Base-by-base conservation (phyloP, 2,888 invertebrate genomes). In the Disparrhopalites patrizii region DNA sequence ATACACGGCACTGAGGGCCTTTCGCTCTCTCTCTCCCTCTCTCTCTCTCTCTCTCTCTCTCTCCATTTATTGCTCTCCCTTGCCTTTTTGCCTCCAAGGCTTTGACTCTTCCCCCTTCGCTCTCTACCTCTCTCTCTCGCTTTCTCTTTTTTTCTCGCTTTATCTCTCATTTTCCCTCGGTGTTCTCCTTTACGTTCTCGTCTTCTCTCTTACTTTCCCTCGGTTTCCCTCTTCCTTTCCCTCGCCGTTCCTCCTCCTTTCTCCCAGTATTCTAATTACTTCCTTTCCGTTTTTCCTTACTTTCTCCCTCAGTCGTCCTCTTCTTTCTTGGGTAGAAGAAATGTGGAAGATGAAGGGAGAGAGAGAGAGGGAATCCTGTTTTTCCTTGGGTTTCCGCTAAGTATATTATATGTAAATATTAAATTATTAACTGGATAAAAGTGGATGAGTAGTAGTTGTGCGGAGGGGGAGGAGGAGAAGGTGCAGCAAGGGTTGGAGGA, bases 361-460 rank as follows among this genome's bases (percentile, higher is more conserved):
- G 20, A 7, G 13, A 7, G 15, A 13, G 43, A 43, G n/a, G 43
- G 3, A 7, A n/a, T n/a, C n/a, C n/a, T n/a, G n/a, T n/a, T n/a
- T n/a, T n/a, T n/a, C n/a, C n/a, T n/a, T n/a, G n/a, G n/a, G n/a
- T 25, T 40, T 25, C 47, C 25, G 3, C 47, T 47, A 47, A 47
- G 47, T 47, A 47, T 47, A 47, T 28, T 28, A 43, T 27, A 25
- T 57, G 57, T 23, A 33, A 56, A 56, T 56, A 57, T 57, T 57
- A 57, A 57, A 43, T 57, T 57, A 57, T 57, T 57, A 40, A 57
- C 27, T 57, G 57, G 57, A 57, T 57, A 57, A 57, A 57, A 57
- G 57, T 40, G 10, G 40, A 40, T 38, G 47, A 8, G n/a, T n/a
- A n/a, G n/a, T n/a, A 52, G 18, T n/a, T n/a, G n/a, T 20, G 50